These are phyloP conservation scores for Cacoxenus indagator DNA, from an alignment of 2,888 invertebrate species.

Conservation along the genomic window DNA sequence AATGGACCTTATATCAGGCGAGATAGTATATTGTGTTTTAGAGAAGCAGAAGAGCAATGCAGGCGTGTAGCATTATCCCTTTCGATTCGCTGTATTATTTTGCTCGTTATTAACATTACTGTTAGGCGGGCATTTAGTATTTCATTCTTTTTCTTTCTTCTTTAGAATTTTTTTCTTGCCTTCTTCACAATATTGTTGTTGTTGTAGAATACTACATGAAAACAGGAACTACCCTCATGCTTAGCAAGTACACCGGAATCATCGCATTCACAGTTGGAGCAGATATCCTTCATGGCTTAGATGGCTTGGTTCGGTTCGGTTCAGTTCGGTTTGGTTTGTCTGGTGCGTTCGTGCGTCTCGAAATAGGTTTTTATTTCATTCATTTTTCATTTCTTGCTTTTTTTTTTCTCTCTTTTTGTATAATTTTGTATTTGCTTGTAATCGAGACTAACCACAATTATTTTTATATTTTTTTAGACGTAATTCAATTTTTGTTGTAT, in stretches of 20 bases:
- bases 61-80: constrained; percentile 12
- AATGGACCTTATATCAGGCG: too few relatives aligned
- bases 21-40: too few relatives aligned
- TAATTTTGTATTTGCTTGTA: constrained; percentile 5
- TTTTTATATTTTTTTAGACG: not conserved
- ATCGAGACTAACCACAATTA: constrained; percentile 23
- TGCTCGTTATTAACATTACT: constrained; percentile 18
- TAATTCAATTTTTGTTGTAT: constrained; percentile 1
- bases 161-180: not conserved
- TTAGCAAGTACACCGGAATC: not conserved
- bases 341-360: constrained; percentile 18
- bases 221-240: constrained; percentile 15
- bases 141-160: not conserved
- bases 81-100: constrained; percentile 18
- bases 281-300: not conserved
- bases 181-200: not conserved
- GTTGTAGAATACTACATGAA: too few relatives aligned
- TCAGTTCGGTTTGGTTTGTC: not conserved
- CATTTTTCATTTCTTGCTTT: not conserved
- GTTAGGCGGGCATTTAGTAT: constrained; percentile 14
- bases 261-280: not conserved
- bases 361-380: not conserved
- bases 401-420: not conserved
- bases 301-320: not conserved
- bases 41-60: not conserved